These are phyloP conservation scores for Mus spretus DNA, from an alignment of 2,797 vertebrate species.

Conservation along the genomic window DNA sequence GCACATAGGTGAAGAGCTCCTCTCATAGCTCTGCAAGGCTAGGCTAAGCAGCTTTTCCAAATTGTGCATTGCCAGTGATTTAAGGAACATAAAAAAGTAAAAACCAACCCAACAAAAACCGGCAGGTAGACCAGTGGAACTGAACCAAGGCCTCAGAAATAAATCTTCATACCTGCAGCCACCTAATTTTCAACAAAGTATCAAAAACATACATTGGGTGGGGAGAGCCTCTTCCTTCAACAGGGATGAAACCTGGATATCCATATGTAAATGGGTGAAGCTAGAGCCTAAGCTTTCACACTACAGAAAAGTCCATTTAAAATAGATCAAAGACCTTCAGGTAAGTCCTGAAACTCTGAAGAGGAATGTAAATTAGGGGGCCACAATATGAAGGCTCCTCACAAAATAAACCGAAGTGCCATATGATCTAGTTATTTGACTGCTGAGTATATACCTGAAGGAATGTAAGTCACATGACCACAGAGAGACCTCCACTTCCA, in stretches of 20 bases:
- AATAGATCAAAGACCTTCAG: background rate
- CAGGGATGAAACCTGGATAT: background rate
- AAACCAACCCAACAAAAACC: background rate
- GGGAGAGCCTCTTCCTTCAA: background rate
- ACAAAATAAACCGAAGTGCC: background rate
- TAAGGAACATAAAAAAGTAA: background rate
- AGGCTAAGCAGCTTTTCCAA: background rate
- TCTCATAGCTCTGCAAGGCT: background rate
- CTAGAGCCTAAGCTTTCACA: background rate
- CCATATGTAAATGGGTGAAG: background rate
- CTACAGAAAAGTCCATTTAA: background rate
- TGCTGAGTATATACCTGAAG: background rate
- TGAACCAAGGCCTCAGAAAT: background rate
- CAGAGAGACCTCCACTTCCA: background rate
- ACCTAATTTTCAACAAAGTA: background rate
- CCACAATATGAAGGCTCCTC: background rate
- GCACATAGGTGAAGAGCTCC: background rate
- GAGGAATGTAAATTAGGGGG: background rate
- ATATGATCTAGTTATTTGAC: background rate
- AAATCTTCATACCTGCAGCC: background rate
- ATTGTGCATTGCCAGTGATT: background rate
- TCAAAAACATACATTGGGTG: background rate
- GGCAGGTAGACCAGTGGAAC: background rate
- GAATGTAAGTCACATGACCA: background rate
- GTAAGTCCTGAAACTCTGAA: background rate